Base-by-base conservation (phyloP, 2,888 invertebrate genomes). In the Pteria penguin region DNA sequence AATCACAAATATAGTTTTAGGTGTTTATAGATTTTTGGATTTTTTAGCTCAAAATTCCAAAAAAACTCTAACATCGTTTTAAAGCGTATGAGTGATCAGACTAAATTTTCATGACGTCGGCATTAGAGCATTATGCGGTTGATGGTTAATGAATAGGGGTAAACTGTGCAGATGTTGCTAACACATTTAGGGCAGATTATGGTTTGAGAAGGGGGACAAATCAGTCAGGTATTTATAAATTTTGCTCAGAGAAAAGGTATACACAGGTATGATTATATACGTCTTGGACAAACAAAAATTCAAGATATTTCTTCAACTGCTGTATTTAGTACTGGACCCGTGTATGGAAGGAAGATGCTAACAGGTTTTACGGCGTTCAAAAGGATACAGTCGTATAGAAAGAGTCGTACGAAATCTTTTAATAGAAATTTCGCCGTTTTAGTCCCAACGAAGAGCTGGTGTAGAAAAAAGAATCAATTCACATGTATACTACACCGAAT, bases 201-300 rank as follows among this genome's bases (percentile, higher is more conserved):
- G 22, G 32, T 18, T 63, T 63, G 2, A 63, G 29, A 33, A 29
- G 29, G 33, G 62, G 62, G 24, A 31, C 36, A 33, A 63, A 33
- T 63, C 62, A 63, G 33, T 63, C 36, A 31, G 33, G 62, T 22
- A 63, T 63, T 31, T 63, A 63, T 32, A 63, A 63, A 63, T 63
- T 63, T 32, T 63, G 62, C 32, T 32, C 4, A 33, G 62, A 61
- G 4, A 63, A 63, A 32, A 63, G 33, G n/a, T 8, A 63, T 63
- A 4, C 62, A 63, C 36, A 63, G 32, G 33, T 63, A 32, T 63
- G 62, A 63, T 63, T 63, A 63, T 32, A 24, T 24, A 32, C 29
- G 33, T 31, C 24, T 63, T 29, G 24, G 31, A 14, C 29, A 31
- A 2, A n/a, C 29, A 29, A n/a, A 61, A 61, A 61, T 61, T 27